Base-by-base conservation (phyloP, 2,888 invertebrate genomes). In the Drosophila kuntzei region DNA sequence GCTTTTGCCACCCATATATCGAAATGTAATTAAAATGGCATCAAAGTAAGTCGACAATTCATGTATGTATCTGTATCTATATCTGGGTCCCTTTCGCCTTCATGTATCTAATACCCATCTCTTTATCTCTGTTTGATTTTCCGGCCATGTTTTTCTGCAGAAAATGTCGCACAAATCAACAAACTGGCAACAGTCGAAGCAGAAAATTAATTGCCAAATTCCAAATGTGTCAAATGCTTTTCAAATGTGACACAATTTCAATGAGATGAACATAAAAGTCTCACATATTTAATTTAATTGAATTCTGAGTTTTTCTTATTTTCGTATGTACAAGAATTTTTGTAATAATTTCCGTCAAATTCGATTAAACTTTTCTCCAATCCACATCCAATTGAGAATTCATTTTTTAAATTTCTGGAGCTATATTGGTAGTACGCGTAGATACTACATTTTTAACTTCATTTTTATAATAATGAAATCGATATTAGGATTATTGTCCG, bases 1-100 rank as follows among this genome's bases (percentile, higher is more conserved):
- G n/a, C 20, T 1, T 14, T 29, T 34, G 27, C 20, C 43, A 16
- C 12, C 41, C 43, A 43, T 34, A 54, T 61, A 25, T 58, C 36
- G 44, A 80, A 77, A 74, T 77, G 78, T 77, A 79, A 79, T 79
- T 79, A 80, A 77, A 63, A 29, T 50, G 61, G 65, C 80, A 73
- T 80, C 70, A 77, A 67, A 67, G 67, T 50, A 75, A 60, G 55
- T 75, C 36, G 22, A 69, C 41, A 54, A 41, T 34, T 55, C 16
- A 27, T 50, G 5, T 8, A 43, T 44, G 29, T 63, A 22, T 41
- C 43, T 29, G 9, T 20, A 6, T 39, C 8, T 16, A 22, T 9
- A 11, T 11, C 9, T 46, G n/a, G n/a, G n/a, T n/a, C n/a, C n/a
- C 37, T 25, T 14, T 3, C 36, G 2, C 25, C 5, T 20, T 20